phyloP scores from a whole-genome alignment of 1,140 invertebrate genomes.

The Micrasema longulum region DNA sequence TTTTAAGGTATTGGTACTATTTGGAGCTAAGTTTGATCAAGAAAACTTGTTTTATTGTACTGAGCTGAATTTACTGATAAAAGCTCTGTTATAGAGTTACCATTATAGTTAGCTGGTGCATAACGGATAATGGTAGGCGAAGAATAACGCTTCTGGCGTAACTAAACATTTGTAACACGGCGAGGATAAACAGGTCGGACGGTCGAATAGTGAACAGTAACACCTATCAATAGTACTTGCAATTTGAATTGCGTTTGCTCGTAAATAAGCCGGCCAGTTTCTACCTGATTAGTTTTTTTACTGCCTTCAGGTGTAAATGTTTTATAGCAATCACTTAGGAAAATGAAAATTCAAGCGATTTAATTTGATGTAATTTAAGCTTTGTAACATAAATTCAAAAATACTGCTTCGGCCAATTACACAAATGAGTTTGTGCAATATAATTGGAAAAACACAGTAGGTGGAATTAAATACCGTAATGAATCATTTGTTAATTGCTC shows the following conservation, averaged over 20 bases:
- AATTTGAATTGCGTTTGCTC: conserved; percentile 18
- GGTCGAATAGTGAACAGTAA: conserved; percentile 6
- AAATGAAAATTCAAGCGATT: too few relatives aligned
- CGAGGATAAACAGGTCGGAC: conserved; percentile 38
- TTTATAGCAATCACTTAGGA: conserved; percentile 2
- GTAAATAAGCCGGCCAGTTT: conserved; percentile 43
- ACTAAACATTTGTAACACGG: conserved; percentile 44
- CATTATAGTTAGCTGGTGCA: conserved; percentile 24
- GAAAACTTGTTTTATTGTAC: too few relatives aligned
- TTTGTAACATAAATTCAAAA: too few relatives aligned
- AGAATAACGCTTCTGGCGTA: conserved; percentile 31
- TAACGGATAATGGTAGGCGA: conserved; percentile 31
- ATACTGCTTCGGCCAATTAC: too few relatives aligned
- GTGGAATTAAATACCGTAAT: too few relatives aligned
- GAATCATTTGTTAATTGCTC: too few relatives aligned
- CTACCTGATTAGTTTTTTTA: conserved; percentile 43
- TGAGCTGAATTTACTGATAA: conserved; percentile 17
- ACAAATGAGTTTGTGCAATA: too few relatives aligned
- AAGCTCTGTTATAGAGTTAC: too few relatives aligned
- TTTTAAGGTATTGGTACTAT: too few relatives aligned
- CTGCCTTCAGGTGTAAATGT: conserved; percentile 17
- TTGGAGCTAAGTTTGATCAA: too few relatives aligned
- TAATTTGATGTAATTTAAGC: neutral
- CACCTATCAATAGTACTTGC: conserved; percentile 22
- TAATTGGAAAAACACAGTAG: too few relatives aligned